A percentile compares a stretch with the other conserved stretches of the same genome.
phyloP scores from a whole-genome alignment of 2,888 invertebrate genomes.

The Drosophila affinis region DNA sequence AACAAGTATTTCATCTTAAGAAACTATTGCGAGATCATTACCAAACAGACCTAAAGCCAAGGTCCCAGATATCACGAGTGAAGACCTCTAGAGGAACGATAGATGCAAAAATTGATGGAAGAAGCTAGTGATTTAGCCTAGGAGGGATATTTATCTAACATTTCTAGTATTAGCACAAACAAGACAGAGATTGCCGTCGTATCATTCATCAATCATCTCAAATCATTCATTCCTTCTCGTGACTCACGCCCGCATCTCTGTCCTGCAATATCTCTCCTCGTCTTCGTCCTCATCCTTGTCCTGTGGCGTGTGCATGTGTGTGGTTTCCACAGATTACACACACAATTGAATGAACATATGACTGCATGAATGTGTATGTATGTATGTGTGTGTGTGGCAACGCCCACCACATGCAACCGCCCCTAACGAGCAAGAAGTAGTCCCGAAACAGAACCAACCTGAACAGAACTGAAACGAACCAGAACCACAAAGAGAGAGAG shows the following conservation, averaged over 20 bases:
- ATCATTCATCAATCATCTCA: background rate
- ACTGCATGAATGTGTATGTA: background rate
- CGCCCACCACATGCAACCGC: slow-evolving; percentile 74
- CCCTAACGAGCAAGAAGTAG: slow-evolving; percentile 65
- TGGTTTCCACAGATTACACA: slow-evolving; percentile 70
- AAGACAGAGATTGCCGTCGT: too few species aligned
- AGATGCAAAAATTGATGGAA: background rate
- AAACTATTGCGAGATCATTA: too few species aligned
- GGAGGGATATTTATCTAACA: too few species aligned
- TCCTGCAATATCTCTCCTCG: slow-evolving; percentile 12
- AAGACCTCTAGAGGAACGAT: too few species aligned
- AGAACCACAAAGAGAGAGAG: too few species aligned
- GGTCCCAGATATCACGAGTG: too few species aligned
- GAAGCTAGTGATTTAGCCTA: background rate
- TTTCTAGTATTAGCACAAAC: too few species aligned
- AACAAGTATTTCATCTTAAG: too few species aligned
- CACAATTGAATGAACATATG: slow-evolving; percentile 54
- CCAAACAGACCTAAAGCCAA: too few species aligned
- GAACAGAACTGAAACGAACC: slow-evolving; percentile 2
- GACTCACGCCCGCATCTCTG: slow-evolving; percentile 33
- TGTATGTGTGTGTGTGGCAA: slow-evolving; percentile 36
- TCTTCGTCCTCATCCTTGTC: slow-evolving; percentile 19
- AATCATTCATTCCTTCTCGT: background rate
- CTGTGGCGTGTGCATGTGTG: slow-evolving; percentile 39
- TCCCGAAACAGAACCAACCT: slow-evolving; percentile 8